Conservation (phyloP, 2,888 invertebrate genomes). For the Lysandra coridon region DNA sequence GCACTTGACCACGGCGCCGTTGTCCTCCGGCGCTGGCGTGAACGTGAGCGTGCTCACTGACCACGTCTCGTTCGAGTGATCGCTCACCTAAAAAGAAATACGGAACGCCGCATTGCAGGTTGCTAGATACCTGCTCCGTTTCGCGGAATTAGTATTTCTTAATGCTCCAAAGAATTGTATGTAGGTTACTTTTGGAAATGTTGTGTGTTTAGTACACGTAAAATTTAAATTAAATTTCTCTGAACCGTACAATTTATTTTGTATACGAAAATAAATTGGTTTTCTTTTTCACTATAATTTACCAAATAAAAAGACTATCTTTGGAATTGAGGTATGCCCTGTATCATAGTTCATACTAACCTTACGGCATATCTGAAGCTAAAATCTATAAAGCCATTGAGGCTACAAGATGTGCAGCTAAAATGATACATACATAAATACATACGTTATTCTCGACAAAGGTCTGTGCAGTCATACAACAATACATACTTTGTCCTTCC, state of each 20-base stretch:
- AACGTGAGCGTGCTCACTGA: slow-evolving; percentile 89
- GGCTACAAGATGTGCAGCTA: too few species aligned
- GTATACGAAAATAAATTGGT: neutral
- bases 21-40: slow-evolving; percentile 89
- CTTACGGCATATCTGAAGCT: too few species aligned
- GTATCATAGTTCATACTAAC: too few species aligned
- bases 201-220: neutral
- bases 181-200: neutral
- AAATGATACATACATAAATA: too few species aligned
- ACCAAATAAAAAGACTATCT: neutral
- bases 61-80: slow-evolving; percentile 84
- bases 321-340: neutral
- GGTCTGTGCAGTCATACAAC: neutral
- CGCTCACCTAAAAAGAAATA: slow-evolving; percentile 74
- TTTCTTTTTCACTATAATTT: neutral
- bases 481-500: slow-evolving; percentile 84
- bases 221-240: neutral
- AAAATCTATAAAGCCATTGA: too few species aligned
- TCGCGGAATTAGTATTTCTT: neutral
- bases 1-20: slow-evolving; percentile 90
- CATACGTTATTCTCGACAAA: too few species aligned
- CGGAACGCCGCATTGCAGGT: slow-evolving; percentile 18
- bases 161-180: slow-evolving; percentile 8
- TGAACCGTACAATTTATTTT: neutral
- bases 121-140: neutral